phyloP scores from a whole-genome alignment of 2,888 invertebrate genomes.

The Drosophila barbarae region DNA sequence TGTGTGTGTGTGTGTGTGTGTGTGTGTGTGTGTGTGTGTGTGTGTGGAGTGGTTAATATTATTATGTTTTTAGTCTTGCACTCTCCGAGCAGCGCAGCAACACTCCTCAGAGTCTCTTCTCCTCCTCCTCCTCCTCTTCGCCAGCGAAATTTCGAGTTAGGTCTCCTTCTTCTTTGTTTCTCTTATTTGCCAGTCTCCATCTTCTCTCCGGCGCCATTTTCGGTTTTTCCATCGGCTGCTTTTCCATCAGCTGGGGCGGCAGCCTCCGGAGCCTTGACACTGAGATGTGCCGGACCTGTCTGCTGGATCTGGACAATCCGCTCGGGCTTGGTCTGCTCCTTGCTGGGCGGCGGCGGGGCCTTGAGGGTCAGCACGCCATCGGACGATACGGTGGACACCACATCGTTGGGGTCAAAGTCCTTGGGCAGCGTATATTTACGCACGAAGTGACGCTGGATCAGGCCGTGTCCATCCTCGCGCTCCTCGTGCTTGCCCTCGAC shows the following conservation, averaged over 20 bases:
- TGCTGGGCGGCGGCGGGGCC: constrained; percentile 83
- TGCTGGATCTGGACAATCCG: constrained; percentile 83
- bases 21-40: constrained; percentile 8
- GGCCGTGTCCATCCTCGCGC: constrained; percentile 86
- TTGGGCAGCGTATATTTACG: constrained; percentile 88
- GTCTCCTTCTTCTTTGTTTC: neutral
- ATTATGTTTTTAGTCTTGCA: constrained; percentile 38
- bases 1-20: neutral
- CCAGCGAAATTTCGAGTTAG: constrained; percentile 24
- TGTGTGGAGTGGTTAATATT: constrained; percentile 19
- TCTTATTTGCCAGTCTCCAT: constrained; percentile 53
- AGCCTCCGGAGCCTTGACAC: constrained; percentile 67
- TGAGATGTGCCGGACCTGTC: constrained; percentile 82
- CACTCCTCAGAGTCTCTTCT: constrained; percentile 21
- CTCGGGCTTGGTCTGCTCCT: constrained; percentile 72
- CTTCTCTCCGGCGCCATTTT: constrained; percentile 47
- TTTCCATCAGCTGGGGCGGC: constrained; percentile 23
- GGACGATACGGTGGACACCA: constrained; percentile 87
- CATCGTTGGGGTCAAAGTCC: constrained; percentile 86
- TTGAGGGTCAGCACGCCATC: constrained; percentile 87
- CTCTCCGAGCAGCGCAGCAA: constrained; percentile 42
- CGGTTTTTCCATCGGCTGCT: constrained; percentile 34
- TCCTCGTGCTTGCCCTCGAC: constrained; percentile 90
- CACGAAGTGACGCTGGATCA: constrained; percentile 87
- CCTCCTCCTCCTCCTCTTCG: constrained; percentile 30